phyloP scores from a whole-genome alignment of 2,113 vertebrate species.

The Epinephelus cyanopodus region DNA sequence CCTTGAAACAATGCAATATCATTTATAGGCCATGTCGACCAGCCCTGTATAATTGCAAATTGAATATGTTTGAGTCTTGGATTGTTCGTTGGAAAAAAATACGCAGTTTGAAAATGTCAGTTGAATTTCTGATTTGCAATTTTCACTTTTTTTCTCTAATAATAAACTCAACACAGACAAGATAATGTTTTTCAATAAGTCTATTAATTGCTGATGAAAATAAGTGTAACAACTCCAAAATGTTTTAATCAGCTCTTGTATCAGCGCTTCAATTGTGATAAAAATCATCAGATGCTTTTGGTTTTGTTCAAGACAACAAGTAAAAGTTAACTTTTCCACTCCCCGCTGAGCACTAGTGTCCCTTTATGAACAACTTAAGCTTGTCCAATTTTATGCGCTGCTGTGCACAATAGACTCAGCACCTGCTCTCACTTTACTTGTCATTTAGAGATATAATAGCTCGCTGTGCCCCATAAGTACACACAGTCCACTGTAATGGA shows the following conservation, averaged over 20 bases:
- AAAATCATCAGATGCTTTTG: not conserved
- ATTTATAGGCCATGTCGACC: too few species aligned
- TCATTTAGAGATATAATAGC: slow-evolving; percentile 32
- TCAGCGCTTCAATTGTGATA: not conserved
- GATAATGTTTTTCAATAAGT: too few species aligned
- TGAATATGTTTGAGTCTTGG: not conserved
- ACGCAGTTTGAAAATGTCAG: not conserved
- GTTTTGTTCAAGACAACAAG: not conserved
- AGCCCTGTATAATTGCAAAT: too few species aligned
- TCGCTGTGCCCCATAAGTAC: slow-evolving; percentile 7
- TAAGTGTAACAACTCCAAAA: not conserved
- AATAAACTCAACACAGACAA: too few species aligned
- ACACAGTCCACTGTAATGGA: slow-evolving; percentile 39
- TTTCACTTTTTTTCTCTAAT: too few species aligned
- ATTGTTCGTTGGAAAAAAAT: too few species aligned
- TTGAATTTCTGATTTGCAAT: not conserved
- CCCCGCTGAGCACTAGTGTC: not conserved
- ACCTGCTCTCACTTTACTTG: slow-evolving; percentile 38
- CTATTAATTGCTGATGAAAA: not conserved
- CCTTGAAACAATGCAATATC: too few species aligned
- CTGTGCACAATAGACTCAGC: slow-evolving; percentile 30
- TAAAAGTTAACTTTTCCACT: slow-evolving; percentile 8
- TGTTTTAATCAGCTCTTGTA: not conserved
- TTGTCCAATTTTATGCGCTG: slow-evolving; percentile 26
- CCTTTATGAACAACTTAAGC: slow-evolving; percentile 1